Evolutionary conservation across 37 sponge, comb jelly and placozoan species (phyloP).

Genomic region (Mnemiopsis leidyi): DNA sequence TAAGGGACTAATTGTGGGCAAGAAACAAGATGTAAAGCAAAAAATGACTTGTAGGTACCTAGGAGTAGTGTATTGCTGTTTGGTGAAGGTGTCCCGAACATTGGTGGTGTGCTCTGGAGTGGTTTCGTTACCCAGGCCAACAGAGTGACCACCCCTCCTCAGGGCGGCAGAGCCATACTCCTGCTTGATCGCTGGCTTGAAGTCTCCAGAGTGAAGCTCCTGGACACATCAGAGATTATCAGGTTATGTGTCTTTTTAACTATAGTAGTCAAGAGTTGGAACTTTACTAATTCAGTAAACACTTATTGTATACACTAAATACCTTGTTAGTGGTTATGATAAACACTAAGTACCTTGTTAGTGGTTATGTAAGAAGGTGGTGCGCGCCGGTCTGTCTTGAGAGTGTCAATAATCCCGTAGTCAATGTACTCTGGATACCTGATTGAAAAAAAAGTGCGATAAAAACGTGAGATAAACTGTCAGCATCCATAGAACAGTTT

Average conservation of each 20-base stretch:
- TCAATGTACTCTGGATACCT: slow-evolving; percentile 36
- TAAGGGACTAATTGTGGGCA: too few relatives aligned
- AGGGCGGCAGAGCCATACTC: background rate
- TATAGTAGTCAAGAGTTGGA: too few relatives aligned
- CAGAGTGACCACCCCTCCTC: background rate
- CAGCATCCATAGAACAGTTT: too few relatives aligned
- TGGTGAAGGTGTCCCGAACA: background rate
- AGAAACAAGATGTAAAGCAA: too few relatives aligned
- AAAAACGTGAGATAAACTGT: too few relatives aligned
- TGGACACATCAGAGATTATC: too few relatives aligned
- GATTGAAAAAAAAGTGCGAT: too few relatives aligned
- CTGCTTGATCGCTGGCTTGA: slow-evolving; percentile 10
- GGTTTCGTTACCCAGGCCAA: slow-evolving; percentile 13
- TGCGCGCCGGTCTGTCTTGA: slow-evolving; percentile 25
- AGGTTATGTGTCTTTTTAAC: too few relatives aligned
- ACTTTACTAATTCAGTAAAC: too few relatives aligned
- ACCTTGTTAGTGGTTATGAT: slow-evolving; percentile 19
- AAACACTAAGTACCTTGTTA: background rate
- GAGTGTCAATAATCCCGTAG: slow-evolving; percentile 50
- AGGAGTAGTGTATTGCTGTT: background rate
- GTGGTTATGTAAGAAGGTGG: slow-evolving; percentile 14
- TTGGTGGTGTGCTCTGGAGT: slow-evolving; percentile 44
- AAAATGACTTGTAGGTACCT: too few relatives aligned
- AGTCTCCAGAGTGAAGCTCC: slow-evolving; percentile 28
- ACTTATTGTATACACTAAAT: background rate